Base-by-base conservation (phyloP, 2,113 vertebrate species). In the Crotalus tigris region DNA sequence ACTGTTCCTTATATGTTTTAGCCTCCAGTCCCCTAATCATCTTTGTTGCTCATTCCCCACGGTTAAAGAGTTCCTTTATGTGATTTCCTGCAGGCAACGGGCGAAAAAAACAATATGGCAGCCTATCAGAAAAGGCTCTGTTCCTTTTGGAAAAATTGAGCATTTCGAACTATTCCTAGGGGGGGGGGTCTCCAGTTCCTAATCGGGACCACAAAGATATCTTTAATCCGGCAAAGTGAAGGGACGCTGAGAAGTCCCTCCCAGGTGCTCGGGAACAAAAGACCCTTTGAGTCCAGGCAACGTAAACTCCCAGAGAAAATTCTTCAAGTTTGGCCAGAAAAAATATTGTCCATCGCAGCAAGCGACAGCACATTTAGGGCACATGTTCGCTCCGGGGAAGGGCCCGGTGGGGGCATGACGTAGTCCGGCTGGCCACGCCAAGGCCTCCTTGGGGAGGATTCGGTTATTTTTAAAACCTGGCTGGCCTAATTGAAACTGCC, bases 401-500 rank as follows among this genome's bases (percentile, higher is more conserved):
- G 21, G 53, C 49, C 94, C 93, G 81, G 5, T 15, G 81, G 5
- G 11, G 75, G 93, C 64, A 2, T 93, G 93, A 95, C 92, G 3
- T 91, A 91, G 55, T 49, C 2, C 23, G 86, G 89, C 11, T 92
- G 88, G 2, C 69, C 39, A 1, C 59, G 3, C 93, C 26, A 94
- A 94, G 90, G 92, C 91, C 89, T 94, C 92, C 89, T 39, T 61
- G 3, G 90, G 94, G 91, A 88, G n/a, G 90, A 10, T 0, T 0
- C 51, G 54, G 4, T 90, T 97, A 96, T 96, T 97, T 96, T 95
- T 96, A 97, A 93, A 94, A 54, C 24, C 13, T 24, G 54, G 51
- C 85, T 57, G 92, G 95, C 92, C 91, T 95, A 92, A 95, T 96
- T 97, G 91, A 92, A 92, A 94, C 95, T 93, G 46, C 54, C 93